Percentiles rank a stretch among this genome's conserved stretches.
phyloP scores from a whole-genome alignment of 2,113 vertebrate genomes.

The Macquaria australasica region DNA sequence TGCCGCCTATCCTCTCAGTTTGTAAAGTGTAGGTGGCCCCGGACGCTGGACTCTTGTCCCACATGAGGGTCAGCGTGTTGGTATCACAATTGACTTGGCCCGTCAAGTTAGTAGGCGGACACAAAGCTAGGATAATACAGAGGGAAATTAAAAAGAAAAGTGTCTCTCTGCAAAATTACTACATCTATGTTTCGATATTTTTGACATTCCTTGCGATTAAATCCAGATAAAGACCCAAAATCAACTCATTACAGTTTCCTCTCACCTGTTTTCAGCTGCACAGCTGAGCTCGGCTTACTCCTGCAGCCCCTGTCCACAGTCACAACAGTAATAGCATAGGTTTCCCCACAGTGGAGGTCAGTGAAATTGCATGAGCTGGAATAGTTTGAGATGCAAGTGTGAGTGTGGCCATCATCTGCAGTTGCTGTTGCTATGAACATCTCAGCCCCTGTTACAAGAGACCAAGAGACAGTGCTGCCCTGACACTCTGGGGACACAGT shows the following conservation, averaged over 20 bases:
- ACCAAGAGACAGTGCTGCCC: slow-evolving; percentile 71
- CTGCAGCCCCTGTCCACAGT: slow-evolving; percentile 69
- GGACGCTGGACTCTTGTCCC: slow-evolving; percentile 53
- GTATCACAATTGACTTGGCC: slow-evolving; percentile 58
- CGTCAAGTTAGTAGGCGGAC: slow-evolving; percentile 66
- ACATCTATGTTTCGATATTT: neutral
- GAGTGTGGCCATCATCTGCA: slow-evolving; percentile 59
- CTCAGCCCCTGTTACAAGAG: slow-evolving; percentile 60
- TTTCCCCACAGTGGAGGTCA: slow-evolving; percentile 72
- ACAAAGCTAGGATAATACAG: slow-evolving; percentile 62
- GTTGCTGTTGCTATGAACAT: slow-evolving; percentile 72
- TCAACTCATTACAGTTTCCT: neutral
- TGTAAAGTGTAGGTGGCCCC: slow-evolving; percentile 59
- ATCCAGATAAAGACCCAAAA: neutral
- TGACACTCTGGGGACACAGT: slow-evolving; percentile 51
- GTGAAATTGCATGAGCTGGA: slow-evolving; percentile 70
- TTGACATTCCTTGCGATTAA: neutral
- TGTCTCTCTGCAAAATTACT: neutral
- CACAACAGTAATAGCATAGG: slow-evolving; percentile 70
- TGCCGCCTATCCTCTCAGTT: slow-evolving; percentile 15
- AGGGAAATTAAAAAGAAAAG: neutral
- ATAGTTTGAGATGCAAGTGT: slow-evolving; percentile 68
- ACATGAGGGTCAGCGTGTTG: slow-evolving; percentile 65
- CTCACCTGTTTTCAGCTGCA: slow-evolving; percentile 70
- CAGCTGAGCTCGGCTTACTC: slow-evolving; percentile 60